Conservation (phyloP, 2,113 vertebrate species). For the Saguinus midas region DNA sequence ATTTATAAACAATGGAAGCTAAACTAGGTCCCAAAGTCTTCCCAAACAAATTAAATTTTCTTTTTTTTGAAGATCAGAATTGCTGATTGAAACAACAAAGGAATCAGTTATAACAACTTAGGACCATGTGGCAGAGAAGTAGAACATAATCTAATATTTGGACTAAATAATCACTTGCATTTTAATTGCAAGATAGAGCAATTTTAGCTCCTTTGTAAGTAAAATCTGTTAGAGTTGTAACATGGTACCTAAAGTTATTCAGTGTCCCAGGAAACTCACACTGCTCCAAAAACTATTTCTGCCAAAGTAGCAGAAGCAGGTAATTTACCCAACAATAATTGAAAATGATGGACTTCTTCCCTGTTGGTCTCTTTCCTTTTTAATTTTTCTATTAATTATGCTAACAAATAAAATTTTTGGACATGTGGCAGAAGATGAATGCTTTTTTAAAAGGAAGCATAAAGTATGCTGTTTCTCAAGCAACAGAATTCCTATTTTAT, state of each 20-base stretch:
- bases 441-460: constrained; percentile 3
- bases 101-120: not conserved
- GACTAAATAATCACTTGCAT: not conserved
- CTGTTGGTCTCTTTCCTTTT: not conserved
- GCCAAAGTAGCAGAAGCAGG: not conserved
- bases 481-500: constrained; percentile 30
- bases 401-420: constrained; percentile 30
- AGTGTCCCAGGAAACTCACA: not conserved
- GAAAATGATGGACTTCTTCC: not conserved
- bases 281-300: not conserved
- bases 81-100: not conserved
- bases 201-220: not conserved
- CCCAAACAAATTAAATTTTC: not conserved
- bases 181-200: not conserved
- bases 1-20: not conserved
- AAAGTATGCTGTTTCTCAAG: constrained; percentile 10
- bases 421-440: not conserved
- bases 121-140: not conserved
- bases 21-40: not conserved
- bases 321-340: not conserved
- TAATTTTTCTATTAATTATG: constrained; percentile 42
- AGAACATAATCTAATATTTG: not conserved
- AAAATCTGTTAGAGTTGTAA: not conserved
- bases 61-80: not conserved
- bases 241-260: not conserved